Evolutionary conservation across 1,140 invertebrate genomes (phyloP), one percentile per base, ranked within the genome.

Genomic region (Chironomus tepperi): DNA sequence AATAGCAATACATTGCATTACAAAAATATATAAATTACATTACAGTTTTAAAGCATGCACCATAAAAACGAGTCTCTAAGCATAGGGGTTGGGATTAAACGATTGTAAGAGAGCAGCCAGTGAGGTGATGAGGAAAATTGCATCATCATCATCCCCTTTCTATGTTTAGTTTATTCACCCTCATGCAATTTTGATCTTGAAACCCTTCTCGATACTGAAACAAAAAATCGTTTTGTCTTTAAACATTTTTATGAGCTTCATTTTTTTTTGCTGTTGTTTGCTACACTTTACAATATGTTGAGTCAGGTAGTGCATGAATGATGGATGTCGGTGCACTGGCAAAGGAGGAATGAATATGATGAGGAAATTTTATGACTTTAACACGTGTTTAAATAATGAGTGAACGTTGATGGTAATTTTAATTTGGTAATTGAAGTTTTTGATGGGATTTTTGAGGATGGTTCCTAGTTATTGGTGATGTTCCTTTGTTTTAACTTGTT

Each of bases 1-100:
- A 70, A 70, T 70, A 70, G 65, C 65, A 70, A 70, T 70, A 70
- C 65, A 70, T 70, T 19, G 65, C 19, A 70, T 10, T 57, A 57
- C 47, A 57, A 57, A 12, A 57, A n/a, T 18, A 70, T 70, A 19
- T 70, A 70, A 70, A 70, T 70, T 70, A 70, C 65, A 70, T 19
- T 18, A 70, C 47, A 57, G 1, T n/a, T n/a, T 34, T 34, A 34
- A 34, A 57, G n/a, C 65, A 70, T 70, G 65, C 65, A 21, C 19
- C 65, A 70, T 70, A 70, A 70, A 57, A 57, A 57, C 5, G n/a
- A 19, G n/a, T 70, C 19, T 70, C 16, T 57, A 57, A n/a, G 9
- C n/a, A n/a, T 10, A 57, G 47, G 47, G 47, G 47, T 57, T 34
- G 24, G 24, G 24, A 57, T 57, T 57, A 5, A 57, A n/a, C 47